Percentiles rank a stretch among this genome's conserved stretches.
These are phyloP conservation scores for Lampropteryx suffumata DNA, from an alignment of 2,888 invertebrate genomes.

Conservation along the genomic window DNA sequence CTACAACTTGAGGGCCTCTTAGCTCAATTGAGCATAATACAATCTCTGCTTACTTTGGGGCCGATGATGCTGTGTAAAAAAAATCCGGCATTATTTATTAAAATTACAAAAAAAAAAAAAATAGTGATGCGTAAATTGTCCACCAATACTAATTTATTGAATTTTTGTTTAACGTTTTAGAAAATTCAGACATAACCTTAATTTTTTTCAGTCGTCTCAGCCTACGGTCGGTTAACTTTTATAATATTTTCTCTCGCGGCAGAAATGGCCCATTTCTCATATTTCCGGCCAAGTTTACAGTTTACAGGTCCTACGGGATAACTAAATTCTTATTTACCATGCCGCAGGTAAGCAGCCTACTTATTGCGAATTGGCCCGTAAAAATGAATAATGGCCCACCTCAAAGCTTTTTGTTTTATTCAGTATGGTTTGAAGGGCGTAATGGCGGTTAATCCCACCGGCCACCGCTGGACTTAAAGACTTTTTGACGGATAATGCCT, in stretches of 20 bases:
- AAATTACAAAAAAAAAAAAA: no score
- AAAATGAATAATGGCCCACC: constrained; percentile 39
- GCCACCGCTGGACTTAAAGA: constrained; percentile 24
- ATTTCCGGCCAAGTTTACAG: constrained; percentile 26
- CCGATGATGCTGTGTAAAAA: no score
- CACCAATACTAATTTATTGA: no score
- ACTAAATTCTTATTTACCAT: constrained; percentile 36
- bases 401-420: constrained; percentile 31
- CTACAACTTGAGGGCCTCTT: no score
- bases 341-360: constrained; percentile 21
- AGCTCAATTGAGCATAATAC: no score
- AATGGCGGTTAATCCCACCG: constrained; percentile 27
- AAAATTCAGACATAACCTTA: no score
- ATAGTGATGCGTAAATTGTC: no score
- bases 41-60: no score
- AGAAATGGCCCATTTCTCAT: constrained; percentile 11
- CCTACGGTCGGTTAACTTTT: constrained; percentile 3
- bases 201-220: not conserved
- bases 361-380: constrained; percentile 28
- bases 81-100: no score
- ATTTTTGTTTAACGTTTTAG: no score
- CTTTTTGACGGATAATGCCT: constrained; percentile 10
- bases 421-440: constrained; percentile 24
- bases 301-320: constrained; percentile 31
- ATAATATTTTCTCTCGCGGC: constrained; percentile 1